phyloP scores from a whole-genome alignment of 2,888 invertebrate species.

The Heliconius cydno region DNA sequence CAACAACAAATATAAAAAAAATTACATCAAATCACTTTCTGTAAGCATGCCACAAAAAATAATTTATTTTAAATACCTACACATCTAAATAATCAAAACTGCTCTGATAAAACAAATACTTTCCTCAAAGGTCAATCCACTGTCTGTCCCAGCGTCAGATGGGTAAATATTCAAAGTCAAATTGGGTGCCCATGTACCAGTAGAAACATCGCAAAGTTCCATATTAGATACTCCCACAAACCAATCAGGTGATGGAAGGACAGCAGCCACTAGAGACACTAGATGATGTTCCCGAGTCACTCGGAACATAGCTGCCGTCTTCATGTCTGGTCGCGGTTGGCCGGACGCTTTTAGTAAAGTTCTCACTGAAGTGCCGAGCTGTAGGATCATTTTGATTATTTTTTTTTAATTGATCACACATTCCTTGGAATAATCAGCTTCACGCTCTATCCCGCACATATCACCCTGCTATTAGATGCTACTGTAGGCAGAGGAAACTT shows the following conservation, averaged over 20 bases:
- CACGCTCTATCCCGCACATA: too few species aligned
- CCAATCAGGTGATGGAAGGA: constrained; percentile 94
- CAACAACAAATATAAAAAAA: too few species aligned
- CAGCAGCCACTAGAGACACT: constrained; percentile 70
- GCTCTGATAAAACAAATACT: constrained; percentile 45
- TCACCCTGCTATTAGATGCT: too few species aligned
- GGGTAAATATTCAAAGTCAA: constrained; percentile 94
- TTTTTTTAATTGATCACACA: too few species aligned
- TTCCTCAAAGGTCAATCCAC: constrained; percentile 94
- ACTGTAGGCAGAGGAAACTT: too few species aligned
- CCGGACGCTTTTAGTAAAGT: constrained; percentile 74
- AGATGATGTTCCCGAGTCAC: constrained; percentile 67
- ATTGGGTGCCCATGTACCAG: constrained; percentile 89
- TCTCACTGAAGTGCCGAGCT: constrained; percentile 67
- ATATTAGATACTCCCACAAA: constrained; percentile 95
- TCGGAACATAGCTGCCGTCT: constrained; percentile 67
- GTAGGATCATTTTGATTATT: background rate
- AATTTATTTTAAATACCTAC: background rate
- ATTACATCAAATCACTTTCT: too few species aligned
- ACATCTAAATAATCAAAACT: background rate
- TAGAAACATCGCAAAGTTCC: constrained; percentile 92
- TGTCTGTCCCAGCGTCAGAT: constrained; percentile 97
- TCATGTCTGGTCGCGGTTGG: constrained; percentile 61
- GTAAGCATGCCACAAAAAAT: background rate
- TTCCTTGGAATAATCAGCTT: too few species aligned